These are phyloP conservation scores for Chelonus formosanus DNA, from an alignment of 2,888 invertebrate genomes.

Conservation along the genomic window DNA sequence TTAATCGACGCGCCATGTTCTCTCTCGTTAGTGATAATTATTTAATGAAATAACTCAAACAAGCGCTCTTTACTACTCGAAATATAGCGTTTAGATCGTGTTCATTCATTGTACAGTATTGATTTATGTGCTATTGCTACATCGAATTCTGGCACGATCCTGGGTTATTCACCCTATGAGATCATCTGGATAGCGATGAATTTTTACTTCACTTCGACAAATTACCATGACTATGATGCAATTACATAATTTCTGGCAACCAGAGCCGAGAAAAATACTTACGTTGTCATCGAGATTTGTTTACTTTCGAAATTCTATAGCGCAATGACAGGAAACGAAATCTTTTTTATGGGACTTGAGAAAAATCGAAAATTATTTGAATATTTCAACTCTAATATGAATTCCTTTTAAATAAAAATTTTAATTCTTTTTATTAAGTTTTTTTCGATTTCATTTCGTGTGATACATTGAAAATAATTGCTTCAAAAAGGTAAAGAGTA, in stretches of 20 bases:
- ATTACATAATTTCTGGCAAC: conserved; percentile 17
- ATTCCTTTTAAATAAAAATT: no score
- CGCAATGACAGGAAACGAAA: no score
- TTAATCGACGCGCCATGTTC: conserved; percentile 11
- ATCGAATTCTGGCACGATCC: conserved; percentile 29
- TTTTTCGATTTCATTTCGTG: no score
- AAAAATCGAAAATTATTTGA: no score
- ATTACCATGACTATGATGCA: conserved; percentile 18
- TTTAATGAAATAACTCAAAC: conserved; percentile 26
- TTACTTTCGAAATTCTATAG: no score
- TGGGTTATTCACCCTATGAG: conserved; percentile 25
- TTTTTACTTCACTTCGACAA: conserved; percentile 31
- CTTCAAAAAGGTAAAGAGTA: no score
- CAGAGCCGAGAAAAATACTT: background rate
- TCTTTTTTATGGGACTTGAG: no score
- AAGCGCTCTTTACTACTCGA: background rate
- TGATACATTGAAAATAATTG: no score
- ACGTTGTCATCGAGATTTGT: no score
- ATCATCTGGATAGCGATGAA: conserved; percentile 17
- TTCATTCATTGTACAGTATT: conserved; percentile 22
- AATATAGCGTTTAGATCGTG: conserved; percentile 15
- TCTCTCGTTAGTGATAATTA: conserved; percentile 28
- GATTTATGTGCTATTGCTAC: conserved; percentile 34
- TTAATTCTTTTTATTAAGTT: no score
- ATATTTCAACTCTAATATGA: no score